Evolutionary conservation across 2,113 vertebrate genomes (phyloP), one percentile per base, ranked within the genome.

Genomic region (Upupa epops): DNA sequence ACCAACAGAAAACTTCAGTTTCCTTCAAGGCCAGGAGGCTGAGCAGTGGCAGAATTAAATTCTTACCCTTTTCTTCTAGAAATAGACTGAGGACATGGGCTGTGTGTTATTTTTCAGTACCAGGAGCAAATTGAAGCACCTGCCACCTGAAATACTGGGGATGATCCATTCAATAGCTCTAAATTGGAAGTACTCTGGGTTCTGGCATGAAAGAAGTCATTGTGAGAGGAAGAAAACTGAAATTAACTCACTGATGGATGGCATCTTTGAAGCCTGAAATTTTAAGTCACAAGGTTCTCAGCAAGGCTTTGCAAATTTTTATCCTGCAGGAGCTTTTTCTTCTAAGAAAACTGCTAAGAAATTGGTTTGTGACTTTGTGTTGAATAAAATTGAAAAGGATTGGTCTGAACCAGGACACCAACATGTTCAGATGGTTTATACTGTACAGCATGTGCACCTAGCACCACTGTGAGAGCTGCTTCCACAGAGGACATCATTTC

Each of bases 221-320:
- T 83, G 81, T 55, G 71, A 87, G 59, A 89, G 51, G 66, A 83
- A 92, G 73, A 95, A 87, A 82, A 59, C 70, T 66, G 77, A 94
- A 94, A 95, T 93, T 66, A 94, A 55, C 76, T 76, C 59, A 31
- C 11, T 92, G 93, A 95, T 66, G 29, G 86, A 90, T 88, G 71
- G 92, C 63, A 29, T 78, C 51, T 90, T 52, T 70, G 89, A 89
- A 93, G 81, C 66, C 84, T 89, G 55, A 87, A 92, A 87, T 56
- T 82, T 51, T 89, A 73, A 69, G 81, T 85, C 52, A 28, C 83
- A 85, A 32, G 66, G 73, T 87, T 94, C 24, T 55, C 71, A 92
- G 74, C 74, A 90, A 76, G 66, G 18, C 51, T 51, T 66, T 63
- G 34, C 18, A 63, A 26, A 36, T 65, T 93, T 94, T 92, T 92